Evolutionary conservation across 2,113 vertebrate species (phyloP).

Genomic region (Martes martes): DNA sequence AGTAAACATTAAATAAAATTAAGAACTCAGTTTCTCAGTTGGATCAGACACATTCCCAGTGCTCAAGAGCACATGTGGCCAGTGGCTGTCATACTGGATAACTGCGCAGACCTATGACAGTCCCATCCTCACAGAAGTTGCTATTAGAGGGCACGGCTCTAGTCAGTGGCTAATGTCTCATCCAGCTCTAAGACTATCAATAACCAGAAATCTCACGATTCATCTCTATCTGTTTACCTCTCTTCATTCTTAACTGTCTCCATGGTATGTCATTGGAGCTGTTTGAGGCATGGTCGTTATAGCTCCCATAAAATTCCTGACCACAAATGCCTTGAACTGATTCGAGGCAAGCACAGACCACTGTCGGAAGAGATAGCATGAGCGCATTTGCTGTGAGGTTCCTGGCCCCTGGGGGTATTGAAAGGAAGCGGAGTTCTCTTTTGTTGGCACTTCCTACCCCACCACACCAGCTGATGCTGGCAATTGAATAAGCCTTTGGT

Average conservation of each 20-base stretch:
- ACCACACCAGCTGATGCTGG: not conserved
- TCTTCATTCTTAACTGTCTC: not conserved
- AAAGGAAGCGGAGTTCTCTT: not conserved
- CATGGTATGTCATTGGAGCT: not conserved
- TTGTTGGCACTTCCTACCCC: fast-evolving
- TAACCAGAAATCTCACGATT: not conserved
- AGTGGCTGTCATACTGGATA: not conserved
- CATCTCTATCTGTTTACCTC: not conserved
- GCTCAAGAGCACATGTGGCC: not conserved
- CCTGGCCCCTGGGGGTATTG: not conserved
- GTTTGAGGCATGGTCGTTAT: not conserved
- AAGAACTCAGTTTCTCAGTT: not conserved
- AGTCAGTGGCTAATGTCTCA: not conserved
- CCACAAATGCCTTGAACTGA: not conserved
- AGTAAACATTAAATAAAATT: not conserved
- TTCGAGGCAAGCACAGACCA: not conserved
- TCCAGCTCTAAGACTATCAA: not conserved
- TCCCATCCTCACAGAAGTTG: not conserved
- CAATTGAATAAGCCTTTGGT: not conserved
- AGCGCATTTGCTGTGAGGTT: not conserved
- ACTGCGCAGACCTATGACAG: not conserved
- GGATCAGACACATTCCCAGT: not conserved
- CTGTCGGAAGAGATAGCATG: not conserved
- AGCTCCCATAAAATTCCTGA: not conserved
- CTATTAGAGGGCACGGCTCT: not conserved